Conservation (phyloP, 2,113 vertebrate genomes). For the Centropus bengalensis region DNA sequence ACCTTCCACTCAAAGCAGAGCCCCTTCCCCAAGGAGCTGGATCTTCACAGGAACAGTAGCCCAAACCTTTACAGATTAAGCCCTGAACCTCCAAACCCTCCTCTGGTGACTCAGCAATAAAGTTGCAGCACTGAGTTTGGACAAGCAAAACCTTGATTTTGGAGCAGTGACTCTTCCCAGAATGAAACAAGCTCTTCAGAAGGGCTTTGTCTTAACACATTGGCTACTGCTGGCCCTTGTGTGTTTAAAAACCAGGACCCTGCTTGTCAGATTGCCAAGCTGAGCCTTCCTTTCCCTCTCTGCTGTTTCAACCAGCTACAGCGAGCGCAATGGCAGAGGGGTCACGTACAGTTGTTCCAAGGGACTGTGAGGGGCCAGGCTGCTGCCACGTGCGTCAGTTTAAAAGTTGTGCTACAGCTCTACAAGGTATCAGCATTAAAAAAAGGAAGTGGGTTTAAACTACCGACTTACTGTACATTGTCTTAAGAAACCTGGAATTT, state of each 20-base stretch:
- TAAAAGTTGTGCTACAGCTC: not conserved
- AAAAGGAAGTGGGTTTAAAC: not conserved
- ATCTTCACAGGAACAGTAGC: not conserved
- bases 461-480: not conserved
- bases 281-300: not conserved
- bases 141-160: not conserved
- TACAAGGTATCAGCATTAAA: not conserved
- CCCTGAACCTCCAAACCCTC: not conserved
- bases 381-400: rapidly evolving
- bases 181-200: not conserved
- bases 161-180: not conserved
- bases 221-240: not conserved
- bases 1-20: not conserved
- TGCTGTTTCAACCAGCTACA: not conserved
- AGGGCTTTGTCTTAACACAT: not conserved
- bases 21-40: not conserved
- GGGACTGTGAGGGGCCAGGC: not conserved
- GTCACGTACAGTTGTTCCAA: rapidly evolving
- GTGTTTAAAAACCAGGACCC: not conserved
- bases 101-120: not conserved
- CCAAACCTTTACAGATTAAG: not conserved
- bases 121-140: not conserved
- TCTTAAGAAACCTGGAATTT: not conserved
- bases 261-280: not conserved
- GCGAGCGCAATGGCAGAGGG: rapidly evolving